Base-by-base conservation (phyloP, 1,140 invertebrate species). In the Orussus abietinus region DNA sequence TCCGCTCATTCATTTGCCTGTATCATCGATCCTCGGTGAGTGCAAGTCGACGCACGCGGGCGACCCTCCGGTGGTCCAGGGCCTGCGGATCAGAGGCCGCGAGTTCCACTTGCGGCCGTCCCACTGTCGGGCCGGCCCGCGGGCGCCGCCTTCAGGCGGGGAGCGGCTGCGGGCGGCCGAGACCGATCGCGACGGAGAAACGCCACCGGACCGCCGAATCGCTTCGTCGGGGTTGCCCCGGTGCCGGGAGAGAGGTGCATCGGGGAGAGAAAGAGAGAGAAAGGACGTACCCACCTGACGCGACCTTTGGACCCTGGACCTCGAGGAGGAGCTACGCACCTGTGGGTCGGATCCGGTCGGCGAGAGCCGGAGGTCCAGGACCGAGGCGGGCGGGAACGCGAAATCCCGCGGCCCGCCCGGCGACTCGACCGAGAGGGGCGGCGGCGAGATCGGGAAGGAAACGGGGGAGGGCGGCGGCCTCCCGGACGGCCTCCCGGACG, bases 1-100 rank as follows among this genome's bases (percentile, higher is more conserved):
- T 74, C 82, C 83, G 79, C 64, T 67, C 56, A 69, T 64, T 68
- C 64, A 69, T 62, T 69, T 62, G 57, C 46, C 40, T 55, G 47
- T 53, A 50, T 55, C 58, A 59, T 59, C 40, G 47, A 66, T 55
- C 44, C n/a, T n/a, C n/a, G n/a, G n/a, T n/a, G n/a, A n/a, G n/a
- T n/a, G n/a, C n/a, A n/a, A n/a, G n/a, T n/a, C n/a, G n/a, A n/a
- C n/a, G n/a, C n/a, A n/a, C n/a, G n/a, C n/a, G n/a, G n/a, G n/a
- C n/a, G n/a, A n/a, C n/a, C n/a, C n/a, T n/a, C n/a, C n/a, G n/a
- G n/a, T n/a, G n/a, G n/a, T n/a, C n/a, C n/a, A n/a, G n/a, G n/a
- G n/a, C n/a, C n/a, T n/a, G n/a, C n/a, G n/a, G n/a, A n/a, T n/a
- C n/a, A n/a, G n/a, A n/a, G n/a, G n/a, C n/a, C n/a, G n/a, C n/a